phyloP scores from a whole-genome alignment of 2,888 invertebrate species.

The Scaptomyza parva region DNA sequence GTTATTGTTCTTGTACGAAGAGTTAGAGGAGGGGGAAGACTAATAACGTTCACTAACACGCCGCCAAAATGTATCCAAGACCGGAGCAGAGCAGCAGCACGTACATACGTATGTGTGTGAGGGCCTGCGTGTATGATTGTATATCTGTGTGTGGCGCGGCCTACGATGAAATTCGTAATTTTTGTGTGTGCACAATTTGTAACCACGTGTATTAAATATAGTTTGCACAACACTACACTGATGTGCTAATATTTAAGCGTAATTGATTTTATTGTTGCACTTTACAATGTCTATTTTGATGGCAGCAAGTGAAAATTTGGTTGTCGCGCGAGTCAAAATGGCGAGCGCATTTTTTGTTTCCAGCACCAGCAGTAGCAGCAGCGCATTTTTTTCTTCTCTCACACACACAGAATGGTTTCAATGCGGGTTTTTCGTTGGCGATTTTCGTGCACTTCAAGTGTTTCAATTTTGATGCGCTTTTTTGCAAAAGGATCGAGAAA shows the following conservation, averaged over 20 bases:
- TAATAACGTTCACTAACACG: slow-evolving; percentile 36
- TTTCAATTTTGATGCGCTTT: slow-evolving; percentile 72
- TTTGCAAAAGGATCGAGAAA: slow-evolving; percentile 75
- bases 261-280: slow-evolving; percentile 21
- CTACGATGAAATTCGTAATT: slow-evolving; percentile 49
- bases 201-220: slow-evolving; percentile 63
- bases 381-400: slow-evolving; percentile 76
- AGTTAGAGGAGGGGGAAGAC: slow-evolving; percentile 6
- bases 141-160: slow-evolving; percentile 55
- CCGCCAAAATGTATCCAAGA: slow-evolving; percentile 58
- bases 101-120: slow-evolving; percentile 37
- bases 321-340: slow-evolving; percentile 81
- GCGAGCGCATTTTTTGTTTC: slow-evolving; percentile 82
- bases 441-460: slow-evolving; percentile 66
- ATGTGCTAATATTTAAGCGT: slow-evolving; percentile 21
- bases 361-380: slow-evolving; percentile 76
- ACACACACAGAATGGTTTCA: slow-evolving; percentile 61
- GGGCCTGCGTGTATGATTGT: slow-evolving; percentile 28
- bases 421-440: slow-evolving; percentile 72
- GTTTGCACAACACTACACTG: slow-evolving; percentile 32
- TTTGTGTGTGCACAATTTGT: slow-evolving; percentile 52
- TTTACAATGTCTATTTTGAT: slow-evolving; percentile 38
- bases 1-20: too few relatives aligned
- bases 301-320: slow-evolving; percentile 63
- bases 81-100: slow-evolving; percentile 12